A percentile compares a stretch with the other conserved stretches of the same genome.
Evolutionary conservation across 2,888 invertebrate species (phyloP).

Genomic region (Lithophane ornitopus): DNA sequence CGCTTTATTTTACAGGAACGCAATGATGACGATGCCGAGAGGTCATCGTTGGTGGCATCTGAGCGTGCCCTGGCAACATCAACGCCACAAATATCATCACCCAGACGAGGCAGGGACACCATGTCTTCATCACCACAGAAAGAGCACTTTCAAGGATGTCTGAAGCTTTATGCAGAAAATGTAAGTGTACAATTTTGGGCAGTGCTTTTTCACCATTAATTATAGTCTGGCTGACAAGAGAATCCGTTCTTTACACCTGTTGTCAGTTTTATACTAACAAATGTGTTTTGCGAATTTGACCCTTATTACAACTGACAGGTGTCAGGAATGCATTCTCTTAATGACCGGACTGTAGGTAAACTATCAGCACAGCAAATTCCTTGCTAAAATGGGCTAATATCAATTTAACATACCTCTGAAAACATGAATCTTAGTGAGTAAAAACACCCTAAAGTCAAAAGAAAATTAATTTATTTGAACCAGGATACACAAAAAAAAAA

Average conservation of each 20-base stretch:
- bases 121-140: conserved; percentile 89
- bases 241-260: too few species aligned
- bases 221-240: too few species aligned
- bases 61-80: conserved; percentile 84
- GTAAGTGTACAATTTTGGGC: conserved; percentile 82
- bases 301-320: too few species aligned
- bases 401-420: background rate
- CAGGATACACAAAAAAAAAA: background rate
- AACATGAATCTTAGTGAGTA: background rate
- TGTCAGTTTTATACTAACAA: too few species aligned
- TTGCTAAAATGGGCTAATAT: background rate
- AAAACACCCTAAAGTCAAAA: background rate
- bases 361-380: background rate
- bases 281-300: too few species aligned
- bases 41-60: conserved; percentile 87
- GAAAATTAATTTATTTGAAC: background rate
- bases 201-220: background rate
- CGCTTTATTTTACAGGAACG: conserved; percentile 70
- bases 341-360: too few species aligned
- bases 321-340: too few species aligned
- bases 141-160: conserved; percentile 94
- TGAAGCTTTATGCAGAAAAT: conserved; percentile 95
- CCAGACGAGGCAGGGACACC: conserved; percentile 74
- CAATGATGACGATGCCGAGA: conserved; percentile 92
- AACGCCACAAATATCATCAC: conserved; percentile 80